These are phyloP conservation scores for Cebidichthys violaceus DNA, from an alignment of 2,113 vertebrate genomes.

Conservation along the genomic window DNA sequence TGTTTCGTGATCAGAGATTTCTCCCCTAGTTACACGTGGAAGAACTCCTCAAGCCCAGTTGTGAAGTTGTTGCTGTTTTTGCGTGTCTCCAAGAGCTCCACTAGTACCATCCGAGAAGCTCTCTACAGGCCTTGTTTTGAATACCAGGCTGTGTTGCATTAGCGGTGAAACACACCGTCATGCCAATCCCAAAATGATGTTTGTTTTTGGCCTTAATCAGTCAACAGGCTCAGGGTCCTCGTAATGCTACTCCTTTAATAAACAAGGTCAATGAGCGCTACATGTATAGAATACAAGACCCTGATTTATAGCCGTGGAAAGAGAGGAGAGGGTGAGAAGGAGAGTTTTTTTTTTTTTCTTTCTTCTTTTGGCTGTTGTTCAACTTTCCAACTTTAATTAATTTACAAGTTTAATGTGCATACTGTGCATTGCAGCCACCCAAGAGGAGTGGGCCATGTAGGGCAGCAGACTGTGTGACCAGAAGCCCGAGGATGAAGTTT, in stretches of 20 bases:
- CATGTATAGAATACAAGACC: slow-evolving; percentile 75
- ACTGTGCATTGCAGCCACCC: slow-evolving; percentile 80
- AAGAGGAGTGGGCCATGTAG: slow-evolving; percentile 73
- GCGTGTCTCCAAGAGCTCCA: slow-evolving; percentile 16
- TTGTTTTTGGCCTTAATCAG: slow-evolving; percentile 77
- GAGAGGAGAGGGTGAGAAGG: slow-evolving; percentile 38
- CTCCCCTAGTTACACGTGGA: slow-evolving; percentile 5
- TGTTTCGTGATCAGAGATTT: slow-evolving; percentile 21
- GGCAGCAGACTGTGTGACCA: slow-evolving; percentile 70
- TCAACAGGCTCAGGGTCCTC: slow-evolving; percentile 59
- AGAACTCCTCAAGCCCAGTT: background rate
- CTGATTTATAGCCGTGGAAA: slow-evolving; percentile 76
- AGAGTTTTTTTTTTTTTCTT: slow-evolving; percentile 37
- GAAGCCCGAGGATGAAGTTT: slow-evolving; percentile 71
- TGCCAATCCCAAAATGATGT: slow-evolving; percentile 72
- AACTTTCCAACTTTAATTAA: slow-evolving; percentile 82
- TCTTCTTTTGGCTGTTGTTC: slow-evolving; percentile 72
- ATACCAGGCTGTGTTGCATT: slow-evolving; percentile 48
- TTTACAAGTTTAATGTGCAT: slow-evolving; percentile 80
- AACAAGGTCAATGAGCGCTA: slow-evolving; percentile 63
- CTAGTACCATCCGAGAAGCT: slow-evolving; percentile 10
- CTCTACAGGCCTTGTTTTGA: slow-evolving; percentile 53
- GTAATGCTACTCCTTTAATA: slow-evolving; percentile 67
- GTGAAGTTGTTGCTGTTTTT: slow-evolving; percentile 30
- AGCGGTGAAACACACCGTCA: slow-evolving; percentile 55